Conservation (phyloP, 2,888 invertebrate species). For the Mesochorus sp. region DNA sequence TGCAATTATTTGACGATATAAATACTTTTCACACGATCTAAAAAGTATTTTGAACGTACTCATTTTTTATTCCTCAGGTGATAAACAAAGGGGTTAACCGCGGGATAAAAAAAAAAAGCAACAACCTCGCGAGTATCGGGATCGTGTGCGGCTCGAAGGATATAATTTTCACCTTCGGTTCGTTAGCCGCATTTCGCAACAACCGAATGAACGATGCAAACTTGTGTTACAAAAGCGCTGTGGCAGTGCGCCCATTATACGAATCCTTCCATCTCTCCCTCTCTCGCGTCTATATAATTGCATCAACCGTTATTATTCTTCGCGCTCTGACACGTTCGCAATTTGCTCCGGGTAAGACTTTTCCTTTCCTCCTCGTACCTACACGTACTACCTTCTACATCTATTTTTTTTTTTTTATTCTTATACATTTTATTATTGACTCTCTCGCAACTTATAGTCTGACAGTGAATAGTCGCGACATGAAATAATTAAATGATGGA, state of each 20-base stretch:
- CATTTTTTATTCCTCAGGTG: too few species aligned
- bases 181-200: slow-evolving; percentile 55
- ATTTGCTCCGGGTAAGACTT: too few species aligned
- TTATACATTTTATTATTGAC: not conserved
- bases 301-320: slow-evolving; percentile 28
- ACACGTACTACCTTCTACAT: too few species aligned
- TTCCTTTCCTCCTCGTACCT: slow-evolving; percentile 23
- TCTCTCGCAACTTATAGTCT: not conserved
- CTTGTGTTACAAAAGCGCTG: slow-evolving; percentile 47
- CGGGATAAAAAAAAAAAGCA: not conserved
- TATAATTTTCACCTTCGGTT: slow-evolving; percentile 62
- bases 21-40: too few species aligned
- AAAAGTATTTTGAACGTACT: too few species aligned
- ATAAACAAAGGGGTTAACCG: slow-evolving; percentile 3
- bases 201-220: slow-evolving; percentile 37
- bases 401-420: not conserved
- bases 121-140: slow-evolving; percentile 15
- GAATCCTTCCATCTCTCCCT: not conserved
- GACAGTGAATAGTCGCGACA: not conserved
- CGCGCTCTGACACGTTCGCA: slow-evolving; percentile 23
- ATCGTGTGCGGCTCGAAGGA: slow-evolving; percentile 17
- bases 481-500: not conserved
- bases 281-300: slow-evolving; percentile 23
- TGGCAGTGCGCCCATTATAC: slow-evolving; percentile 28
- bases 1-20: too few species aligned